These are phyloP conservation scores for Coronaproctus castanopsis DNA, from an alignment of 2,888 invertebrate species.

Conservation along the genomic window DNA sequence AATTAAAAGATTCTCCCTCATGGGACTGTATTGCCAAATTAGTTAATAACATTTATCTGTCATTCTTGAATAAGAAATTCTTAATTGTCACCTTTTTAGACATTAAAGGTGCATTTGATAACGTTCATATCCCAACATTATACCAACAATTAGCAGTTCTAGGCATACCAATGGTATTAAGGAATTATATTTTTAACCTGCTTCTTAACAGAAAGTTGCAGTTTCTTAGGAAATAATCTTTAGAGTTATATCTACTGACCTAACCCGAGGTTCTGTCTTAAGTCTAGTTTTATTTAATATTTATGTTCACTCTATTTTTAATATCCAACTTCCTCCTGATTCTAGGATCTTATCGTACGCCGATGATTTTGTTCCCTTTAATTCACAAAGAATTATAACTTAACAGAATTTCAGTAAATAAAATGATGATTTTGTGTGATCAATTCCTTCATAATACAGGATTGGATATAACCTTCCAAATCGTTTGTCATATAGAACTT, in stretches of 20 bases:
- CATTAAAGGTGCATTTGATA: not conserved
- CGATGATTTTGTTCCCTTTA: not conserved
- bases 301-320: not conserved
- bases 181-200: not conserved
- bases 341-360: not conserved
- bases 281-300: not conserved
- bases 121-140: not conserved
- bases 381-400: not conserved
- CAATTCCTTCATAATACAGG: not conserved
- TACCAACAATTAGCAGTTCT: not conserved
- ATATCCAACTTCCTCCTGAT: not conserved
- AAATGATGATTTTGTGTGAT: not conserved
- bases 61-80: not conserved
- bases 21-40: not conserved
- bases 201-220: not conserved
- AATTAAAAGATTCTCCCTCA: not conserved
- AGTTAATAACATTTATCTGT: not conserved
- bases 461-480: not conserved
- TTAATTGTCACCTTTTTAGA: not conserved
- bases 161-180: not conserved
- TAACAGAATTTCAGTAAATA: not conserved
- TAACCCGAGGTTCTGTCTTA: not conserved
- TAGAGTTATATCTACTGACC: not conserved
- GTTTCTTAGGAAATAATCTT: not conserved
- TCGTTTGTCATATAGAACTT: not conserved